Evolutionary conservation across 1,140 invertebrate species (phyloP), one percentile per base, ranked within the genome.

Genomic region (Trichoplusia ni): DNA sequence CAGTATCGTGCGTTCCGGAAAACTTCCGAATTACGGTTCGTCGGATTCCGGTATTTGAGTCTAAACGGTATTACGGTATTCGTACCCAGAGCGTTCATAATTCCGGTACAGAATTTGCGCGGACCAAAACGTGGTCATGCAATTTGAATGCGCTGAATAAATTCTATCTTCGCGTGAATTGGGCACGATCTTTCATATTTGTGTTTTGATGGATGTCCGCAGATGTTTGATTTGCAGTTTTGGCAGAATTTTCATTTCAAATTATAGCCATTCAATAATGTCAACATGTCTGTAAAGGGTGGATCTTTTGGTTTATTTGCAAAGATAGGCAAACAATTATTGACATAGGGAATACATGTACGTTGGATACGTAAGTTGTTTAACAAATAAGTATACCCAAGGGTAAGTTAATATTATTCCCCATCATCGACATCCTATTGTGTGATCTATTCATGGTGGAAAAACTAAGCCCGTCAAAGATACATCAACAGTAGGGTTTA

Each of bases 21-120:
- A 56, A 56, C 33, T 56, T 56, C 35, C 35, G 23, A 56, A 56
- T 56, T 56, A 56, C 27, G 29, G 29, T 47, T 19, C 51, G 21
- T 40, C 33, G 21, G 33, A 40, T 40, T 56, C 51, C 51, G 35
- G 51, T 56, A 40, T 56, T 56, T 38, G 33, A 25, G 35, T 38
- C 51, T 56, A 56, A 38, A 38, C 35, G 51, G 51, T 56, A 56
- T 56, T 56, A 37, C 35, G 51, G 51, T 27, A 56, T 56, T 56
- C 51, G 35, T 56, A 40, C 35, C 47, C 47, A 14, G 29, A 49
- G 47, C 47, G 47, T 51, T 51, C 47, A 51, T 51, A 51, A 51
- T 51, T 51, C 47, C 47, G 47, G 47, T 51, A 51, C 47, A 35
- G 16, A 51, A 51, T 51, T 51, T 51, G 21, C 47, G 14, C 47